A percentile compares a stretch with the other conserved stretches of the same genome.
Evolutionary conservation across 2,113 vertebrate species (phyloP).

Genomic region (Phaetusa simplex): DNA sequence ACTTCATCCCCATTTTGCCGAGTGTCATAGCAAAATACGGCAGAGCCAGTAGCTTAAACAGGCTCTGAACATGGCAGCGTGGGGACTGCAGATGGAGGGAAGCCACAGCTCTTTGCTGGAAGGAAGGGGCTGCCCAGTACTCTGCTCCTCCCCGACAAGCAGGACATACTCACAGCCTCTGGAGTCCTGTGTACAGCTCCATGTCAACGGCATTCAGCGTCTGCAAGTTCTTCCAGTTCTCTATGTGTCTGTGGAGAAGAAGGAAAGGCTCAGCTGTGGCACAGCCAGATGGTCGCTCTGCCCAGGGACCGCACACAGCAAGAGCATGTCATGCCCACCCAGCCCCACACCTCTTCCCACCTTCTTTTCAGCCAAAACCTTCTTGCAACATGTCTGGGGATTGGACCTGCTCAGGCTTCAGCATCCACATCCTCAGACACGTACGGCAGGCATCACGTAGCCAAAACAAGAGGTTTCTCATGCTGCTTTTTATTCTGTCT

Average conservation of each 20-base stretch:
- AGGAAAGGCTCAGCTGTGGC: not conserved
- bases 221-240: conserved; percentile 95
- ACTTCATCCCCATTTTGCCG: not conserved
- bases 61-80: accelerated
- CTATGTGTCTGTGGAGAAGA: conserved; percentile 88
- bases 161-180: conserved; percentile 90
- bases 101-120: not conserved
- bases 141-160: accelerated
- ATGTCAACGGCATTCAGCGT: conserved; percentile 95
- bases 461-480: not conserved
- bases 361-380: not conserved
- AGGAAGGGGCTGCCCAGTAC: not conserved
- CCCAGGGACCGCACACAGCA: not conserved
- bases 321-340: not conserved
- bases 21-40: not conserved
- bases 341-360: not conserved
- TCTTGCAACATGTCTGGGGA: no score
- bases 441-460: accelerated
- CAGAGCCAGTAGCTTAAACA: not conserved
- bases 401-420: not conserved
- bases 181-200: conserved; percentile 96
- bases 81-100: not conserved
- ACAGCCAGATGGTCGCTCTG: not conserved
- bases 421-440: not conserved
- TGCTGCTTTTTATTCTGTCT: not conserved